Evolutionary conservation across 2,888 invertebrate species (phyloP).

Genomic region (Dryococelus australis): DNA sequence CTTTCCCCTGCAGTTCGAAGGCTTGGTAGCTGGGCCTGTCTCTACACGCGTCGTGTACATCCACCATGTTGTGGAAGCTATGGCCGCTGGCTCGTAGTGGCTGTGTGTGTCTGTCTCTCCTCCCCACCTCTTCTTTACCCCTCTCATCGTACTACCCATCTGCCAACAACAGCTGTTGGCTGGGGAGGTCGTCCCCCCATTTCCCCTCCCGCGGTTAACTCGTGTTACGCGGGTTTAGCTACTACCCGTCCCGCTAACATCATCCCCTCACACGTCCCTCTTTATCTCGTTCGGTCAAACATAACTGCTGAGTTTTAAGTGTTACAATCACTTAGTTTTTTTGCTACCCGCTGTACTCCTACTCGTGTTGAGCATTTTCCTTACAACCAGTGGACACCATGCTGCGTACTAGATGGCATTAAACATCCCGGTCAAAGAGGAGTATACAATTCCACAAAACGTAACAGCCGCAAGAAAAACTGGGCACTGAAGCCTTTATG

Average conservation of each 20-base stretch:
- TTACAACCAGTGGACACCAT: too few species aligned
- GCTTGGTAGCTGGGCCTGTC: too few species aligned
- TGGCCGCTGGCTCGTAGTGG: neutral
- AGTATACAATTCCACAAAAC: too few species aligned
- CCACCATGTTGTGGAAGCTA: conserved; percentile 9
- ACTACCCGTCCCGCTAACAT: neutral
- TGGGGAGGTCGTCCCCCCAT: neutral
- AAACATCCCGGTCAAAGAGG: too few species aligned
- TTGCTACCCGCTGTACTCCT: too few species aligned
- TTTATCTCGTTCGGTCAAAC: too few species aligned
- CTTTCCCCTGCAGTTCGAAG: neutral
- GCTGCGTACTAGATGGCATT: too few species aligned
- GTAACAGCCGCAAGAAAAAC: too few species aligned
- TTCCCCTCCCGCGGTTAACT: neutral
- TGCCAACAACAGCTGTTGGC: conserved; percentile 1
- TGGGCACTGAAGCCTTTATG: too few species aligned
- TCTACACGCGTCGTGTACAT: neutral
- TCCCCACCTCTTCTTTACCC: neutral
- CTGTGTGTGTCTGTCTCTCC: neutral
- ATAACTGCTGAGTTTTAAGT: too few species aligned
- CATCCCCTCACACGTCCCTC: neutral
- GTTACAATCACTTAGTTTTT: too few species aligned
- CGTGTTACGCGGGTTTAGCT: neutral
- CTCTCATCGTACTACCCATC: neutral
- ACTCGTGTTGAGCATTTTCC: too few species aligned